Evolutionary conservation across 2,797 vertebrate genomes (phyloP), one percentile per base, ranked within the genome.

Genomic region (Octomys mimax): DNA sequence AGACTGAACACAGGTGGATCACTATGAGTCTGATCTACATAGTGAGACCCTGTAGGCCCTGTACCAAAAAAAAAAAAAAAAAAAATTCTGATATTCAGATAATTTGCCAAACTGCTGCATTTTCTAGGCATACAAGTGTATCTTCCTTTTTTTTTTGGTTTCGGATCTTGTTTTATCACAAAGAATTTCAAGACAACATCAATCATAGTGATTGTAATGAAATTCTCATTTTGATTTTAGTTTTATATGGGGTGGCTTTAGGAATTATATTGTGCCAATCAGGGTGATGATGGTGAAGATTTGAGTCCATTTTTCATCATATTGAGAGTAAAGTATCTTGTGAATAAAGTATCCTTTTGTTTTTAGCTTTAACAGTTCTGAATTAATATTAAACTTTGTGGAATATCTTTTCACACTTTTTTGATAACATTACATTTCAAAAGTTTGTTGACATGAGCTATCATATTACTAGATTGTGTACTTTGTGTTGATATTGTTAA

Each of bases 281-380:
- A 85, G 24, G 22, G 54, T 79, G 62, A 75, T 39, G 66, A 71
- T 49, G 24, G 11, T 94, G n/a, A 85, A 61, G 12, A 61, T 92
- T 75, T 81, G 59, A 89, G 21, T 9, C 42, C 54, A 33, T 42
- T 89, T n/a, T 46, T 82, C 19, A 86, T 78, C 21, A 73, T 73
- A 57, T 68, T 73, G 33, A 64, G 22, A 77, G 83, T 93, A 87
- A 70, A 42, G 84, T 12, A 59, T n/a, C 5, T 33, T 89, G 26
- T 52, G 85, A 89, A 66, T 70, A 82, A 87, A 85, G 75, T 61
- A 68, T 54, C 3, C 33, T 94, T 91, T 87, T 31, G 11, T 70
- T 95, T 96, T 91, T 78, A 80, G 8, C 82, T 93, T 92, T 49
- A 92, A 92, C 54, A 81, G 49, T 90, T 81, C 90, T 18, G 6